phyloP scores from a whole-genome alignment of 2,888 invertebrate genomes.

The Ametastegia equiseti region DNA sequence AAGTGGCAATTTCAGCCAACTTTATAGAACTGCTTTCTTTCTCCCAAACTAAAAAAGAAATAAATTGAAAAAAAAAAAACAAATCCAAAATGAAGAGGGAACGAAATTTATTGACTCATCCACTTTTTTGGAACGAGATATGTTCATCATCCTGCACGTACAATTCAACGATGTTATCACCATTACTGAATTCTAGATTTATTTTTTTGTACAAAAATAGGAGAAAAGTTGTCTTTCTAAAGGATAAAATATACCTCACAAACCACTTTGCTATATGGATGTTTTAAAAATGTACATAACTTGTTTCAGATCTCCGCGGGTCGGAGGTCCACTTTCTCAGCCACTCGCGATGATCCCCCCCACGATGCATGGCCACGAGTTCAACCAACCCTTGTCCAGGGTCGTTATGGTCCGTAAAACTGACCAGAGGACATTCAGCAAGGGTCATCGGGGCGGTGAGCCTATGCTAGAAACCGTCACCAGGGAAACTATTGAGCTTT shows the following conservation, averaged over 20 bases:
- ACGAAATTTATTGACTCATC: no score
- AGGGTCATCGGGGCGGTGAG: conserved; percentile 80
- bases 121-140: neutral
- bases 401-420: conserved; percentile 85
- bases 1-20: neutral
- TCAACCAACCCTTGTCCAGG: conserved; percentile 77
- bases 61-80: no score
- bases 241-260: neutral
- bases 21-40: no score
- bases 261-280: neutral
- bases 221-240: neutral
- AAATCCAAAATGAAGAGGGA: no score
- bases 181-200: no score
- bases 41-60: neutral
- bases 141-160: neutral
- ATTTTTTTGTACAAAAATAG: neutral
- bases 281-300: neutral
- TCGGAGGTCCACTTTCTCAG: conserved; percentile 73
- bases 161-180: no score
- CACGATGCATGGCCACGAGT: conserved; percentile 75
- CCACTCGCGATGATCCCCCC: conserved; percentile 74
- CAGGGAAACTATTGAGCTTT: conserved; percentile 82
- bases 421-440: conserved; percentile 82
- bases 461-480: conserved; percentile 82
- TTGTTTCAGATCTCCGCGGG: conserved; percentile 70